phyloP scores from a whole-genome alignment of 1,140 invertebrate genomes.

The Bradynema listronoti region DNA sequence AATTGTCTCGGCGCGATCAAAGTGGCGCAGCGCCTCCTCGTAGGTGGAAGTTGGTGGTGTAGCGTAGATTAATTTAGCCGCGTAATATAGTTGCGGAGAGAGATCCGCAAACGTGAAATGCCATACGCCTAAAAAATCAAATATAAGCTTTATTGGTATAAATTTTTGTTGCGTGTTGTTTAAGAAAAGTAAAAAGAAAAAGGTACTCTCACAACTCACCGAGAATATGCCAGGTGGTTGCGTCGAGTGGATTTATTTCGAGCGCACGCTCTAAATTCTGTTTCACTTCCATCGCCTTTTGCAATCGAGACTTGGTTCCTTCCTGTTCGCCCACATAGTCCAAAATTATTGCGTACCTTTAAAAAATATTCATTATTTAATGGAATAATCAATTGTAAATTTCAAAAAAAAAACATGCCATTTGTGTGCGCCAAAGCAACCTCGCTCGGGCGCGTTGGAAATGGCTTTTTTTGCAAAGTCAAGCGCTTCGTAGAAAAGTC shows the following conservation, averaged over 20 bases:
- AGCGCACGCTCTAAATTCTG: slow-evolving; percentile 50
- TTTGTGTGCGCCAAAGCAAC: slow-evolving; percentile 55
- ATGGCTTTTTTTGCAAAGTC: slow-evolving; percentile 44
- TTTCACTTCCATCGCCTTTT: slow-evolving; percentile 39
- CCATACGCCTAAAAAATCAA: slow-evolving; percentile 45
- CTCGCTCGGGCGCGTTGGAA: slow-evolving; percentile 22
- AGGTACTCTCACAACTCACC: slow-evolving; percentile 22
- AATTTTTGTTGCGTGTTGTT: not conserved
- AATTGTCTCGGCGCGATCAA: slow-evolving; percentile 48
- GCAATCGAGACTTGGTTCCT: slow-evolving; percentile 48
- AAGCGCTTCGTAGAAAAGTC: slow-evolving; percentile 47
- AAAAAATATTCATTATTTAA: slow-evolving; percentile 25
- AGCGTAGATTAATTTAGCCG: slow-evolving; percentile 47
- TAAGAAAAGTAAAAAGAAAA: not conserved
- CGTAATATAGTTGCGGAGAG: slow-evolving; percentile 29
- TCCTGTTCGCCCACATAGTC: slow-evolving; percentile 53
- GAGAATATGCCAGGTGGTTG: slow-evolving; percentile 57
- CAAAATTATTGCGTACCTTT: slow-evolving; percentile 53
- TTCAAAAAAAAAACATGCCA: slow-evolving; percentile 31
- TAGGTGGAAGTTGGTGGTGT: slow-evolving; percentile 50
- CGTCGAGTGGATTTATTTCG: slow-evolving; percentile 47
- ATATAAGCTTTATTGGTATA: not conserved
- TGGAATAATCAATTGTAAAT: slow-evolving; percentile 22
- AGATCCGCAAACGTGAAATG: slow-evolving; percentile 55
- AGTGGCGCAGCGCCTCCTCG: slow-evolving; percentile 50